phyloP scores from a whole-genome alignment of 2,113 vertebrate genomes.

The Anser brachyrhynchus region DNA sequence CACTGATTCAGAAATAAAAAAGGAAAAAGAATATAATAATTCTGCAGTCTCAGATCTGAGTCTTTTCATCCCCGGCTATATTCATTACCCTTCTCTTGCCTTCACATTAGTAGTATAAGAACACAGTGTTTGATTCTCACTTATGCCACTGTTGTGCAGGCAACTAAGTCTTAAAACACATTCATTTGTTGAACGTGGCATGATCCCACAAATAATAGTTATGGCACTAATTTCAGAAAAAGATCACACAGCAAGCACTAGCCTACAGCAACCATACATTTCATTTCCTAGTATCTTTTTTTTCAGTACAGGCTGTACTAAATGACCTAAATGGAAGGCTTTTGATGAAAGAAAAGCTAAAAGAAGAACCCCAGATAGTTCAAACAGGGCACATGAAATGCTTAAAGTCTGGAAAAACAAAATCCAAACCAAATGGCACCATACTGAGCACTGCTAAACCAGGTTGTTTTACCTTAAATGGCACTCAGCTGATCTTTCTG shows the following conservation, averaged over 20 bases:
- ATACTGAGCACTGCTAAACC: not conserved
- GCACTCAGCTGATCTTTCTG: not conserved
- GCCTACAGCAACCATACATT: not conserved
- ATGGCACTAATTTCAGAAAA: constrained; percentile 16
- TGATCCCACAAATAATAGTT: not conserved
- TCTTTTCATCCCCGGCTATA: not conserved
- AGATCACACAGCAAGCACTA: not conserved
- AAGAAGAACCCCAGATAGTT: not conserved
- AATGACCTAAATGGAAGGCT: constrained; percentile 23
- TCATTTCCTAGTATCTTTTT: not conserved
- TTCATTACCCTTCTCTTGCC: not conserved
- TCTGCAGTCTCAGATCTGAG: not conserved
- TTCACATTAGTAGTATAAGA: not conserved
- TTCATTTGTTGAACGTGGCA: not conserved
- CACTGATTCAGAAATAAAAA: not conserved
- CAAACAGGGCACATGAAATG: not conserved
- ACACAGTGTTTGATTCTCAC: not conserved
- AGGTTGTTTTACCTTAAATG: not conserved
- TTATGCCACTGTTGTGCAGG: not conserved
- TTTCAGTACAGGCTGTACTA: not conserved
- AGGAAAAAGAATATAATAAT: not conserved
- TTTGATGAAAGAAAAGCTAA: not conserved
- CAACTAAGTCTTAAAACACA: not conserved
- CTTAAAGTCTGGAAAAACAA: not conserved
- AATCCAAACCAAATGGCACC: not conserved